Evolutionary conservation across 2,113 vertebrate species (phyloP).

Genomic region (Clupea harengus): DNA sequence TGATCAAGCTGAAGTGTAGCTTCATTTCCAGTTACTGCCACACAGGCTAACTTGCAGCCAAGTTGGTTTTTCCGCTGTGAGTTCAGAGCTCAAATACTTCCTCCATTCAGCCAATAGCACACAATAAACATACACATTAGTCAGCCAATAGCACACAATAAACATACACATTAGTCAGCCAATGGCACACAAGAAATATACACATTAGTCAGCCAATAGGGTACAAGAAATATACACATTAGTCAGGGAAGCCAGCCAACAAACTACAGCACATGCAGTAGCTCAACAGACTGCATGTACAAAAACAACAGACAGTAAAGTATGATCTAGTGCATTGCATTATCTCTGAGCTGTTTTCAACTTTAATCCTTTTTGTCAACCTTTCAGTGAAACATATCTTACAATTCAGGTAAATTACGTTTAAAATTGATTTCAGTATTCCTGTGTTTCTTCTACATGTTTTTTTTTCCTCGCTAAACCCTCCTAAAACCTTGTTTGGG

Average conservation of each 20-base stretch:
- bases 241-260: background rate
- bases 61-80: background rate
- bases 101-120: background rate
- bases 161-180: background rate
- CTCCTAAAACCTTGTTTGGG: background rate
- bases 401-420: background rate
- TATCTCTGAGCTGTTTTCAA: background rate
- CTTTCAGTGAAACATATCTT: background rate
- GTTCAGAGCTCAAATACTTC: background rate
- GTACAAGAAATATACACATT: background rate
- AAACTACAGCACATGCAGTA: background rate
- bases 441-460: background rate
- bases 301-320: background rate
- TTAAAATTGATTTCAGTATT: background rate
- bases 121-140: background rate
- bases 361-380: background rate
- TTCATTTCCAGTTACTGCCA: background rate
- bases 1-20: background rate
- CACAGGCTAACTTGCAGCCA: conserved; percentile 9
- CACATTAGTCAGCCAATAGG: background rate
- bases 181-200: background rate
- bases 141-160: background rate
- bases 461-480: background rate
- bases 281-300: background rate
- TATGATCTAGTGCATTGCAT: background rate